Evolutionary conservation across 2,888 invertebrate species (phyloP).

Genomic region (Hecatera dysodea): DNA sequence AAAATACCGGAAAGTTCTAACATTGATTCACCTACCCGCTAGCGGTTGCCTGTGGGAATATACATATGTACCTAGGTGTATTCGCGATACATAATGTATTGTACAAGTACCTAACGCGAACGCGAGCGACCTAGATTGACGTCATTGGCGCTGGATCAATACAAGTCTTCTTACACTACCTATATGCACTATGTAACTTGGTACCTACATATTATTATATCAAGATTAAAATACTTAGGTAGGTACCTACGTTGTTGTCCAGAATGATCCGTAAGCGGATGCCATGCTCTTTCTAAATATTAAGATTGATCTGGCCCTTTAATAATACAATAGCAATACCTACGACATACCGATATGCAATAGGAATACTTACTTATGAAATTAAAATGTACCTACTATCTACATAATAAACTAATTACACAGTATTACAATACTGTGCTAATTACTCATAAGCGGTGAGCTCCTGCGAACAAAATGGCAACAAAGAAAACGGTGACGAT

Average conservation of each 20-base stretch:
- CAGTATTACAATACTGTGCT: no score
- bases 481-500: no score
- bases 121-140: slow-evolving; percentile 10
- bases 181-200: neutral
- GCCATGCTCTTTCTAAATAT: neutral
- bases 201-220: neutral
- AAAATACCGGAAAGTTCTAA: no score
- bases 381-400: no score
- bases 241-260: no score
- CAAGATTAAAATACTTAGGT: neutral
- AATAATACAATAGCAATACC: slow-evolving; percentile 16
- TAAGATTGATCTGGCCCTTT: neutral
- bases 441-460: no score
- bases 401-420: no score
- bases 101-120: neutral
- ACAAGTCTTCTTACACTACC: neutral
- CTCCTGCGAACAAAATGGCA: no score
- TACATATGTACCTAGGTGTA: no score
- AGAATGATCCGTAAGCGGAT: neutral
- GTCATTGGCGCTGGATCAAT: slow-evolving; percentile 40
- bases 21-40: no score
- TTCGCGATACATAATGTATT: no score
- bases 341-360: neutral
- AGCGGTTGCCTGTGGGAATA: no score
- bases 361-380: neutral